Conservation (phyloP, 2,888 invertebrate genomes). For the Lutraria lutraria region DNA sequence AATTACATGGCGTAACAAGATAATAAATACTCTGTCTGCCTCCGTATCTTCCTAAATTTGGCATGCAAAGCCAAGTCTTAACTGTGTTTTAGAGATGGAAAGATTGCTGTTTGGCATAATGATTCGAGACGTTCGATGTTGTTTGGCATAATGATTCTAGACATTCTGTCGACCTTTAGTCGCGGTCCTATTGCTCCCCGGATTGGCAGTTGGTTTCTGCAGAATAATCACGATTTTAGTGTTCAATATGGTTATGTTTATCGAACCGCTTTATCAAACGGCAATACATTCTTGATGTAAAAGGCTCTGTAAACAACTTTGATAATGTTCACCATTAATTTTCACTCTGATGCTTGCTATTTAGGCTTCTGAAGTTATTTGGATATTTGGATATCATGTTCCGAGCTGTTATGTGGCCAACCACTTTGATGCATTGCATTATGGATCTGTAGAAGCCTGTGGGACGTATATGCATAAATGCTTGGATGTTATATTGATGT, state of each 20-base stretch:
- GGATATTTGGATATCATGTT: constrained; percentile 8
- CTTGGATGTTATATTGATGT: constrained; percentile 56
- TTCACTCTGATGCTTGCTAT: background rate
- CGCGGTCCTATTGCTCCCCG: background rate
- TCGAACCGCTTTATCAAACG: background rate
- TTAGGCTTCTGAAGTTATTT: background rate
- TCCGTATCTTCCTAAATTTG: constrained; percentile 6
- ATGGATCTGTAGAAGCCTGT: constrained; percentile 35
- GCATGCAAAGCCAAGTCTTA: background rate
- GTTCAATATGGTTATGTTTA: constrained; percentile 10
- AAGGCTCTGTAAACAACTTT: background rate
- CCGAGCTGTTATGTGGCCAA: background rate
- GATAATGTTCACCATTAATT: background rate
- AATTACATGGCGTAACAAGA: background rate
- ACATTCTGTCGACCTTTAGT: constrained; percentile 7
- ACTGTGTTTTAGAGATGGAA: background rate
- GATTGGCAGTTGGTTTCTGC: background rate
- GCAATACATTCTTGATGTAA: background rate
- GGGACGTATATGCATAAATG: constrained; percentile 60
- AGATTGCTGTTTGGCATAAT: background rate
- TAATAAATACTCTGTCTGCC: background rate
- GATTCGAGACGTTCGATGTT: background rate
- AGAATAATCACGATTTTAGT: background rate
- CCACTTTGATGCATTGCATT: constrained; percentile 41
- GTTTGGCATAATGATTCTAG: constrained; percentile 6